phyloP scores from a whole-genome alignment of 2,113 vertebrate genomes.

The Neotragus pygmaeus region DNA sequence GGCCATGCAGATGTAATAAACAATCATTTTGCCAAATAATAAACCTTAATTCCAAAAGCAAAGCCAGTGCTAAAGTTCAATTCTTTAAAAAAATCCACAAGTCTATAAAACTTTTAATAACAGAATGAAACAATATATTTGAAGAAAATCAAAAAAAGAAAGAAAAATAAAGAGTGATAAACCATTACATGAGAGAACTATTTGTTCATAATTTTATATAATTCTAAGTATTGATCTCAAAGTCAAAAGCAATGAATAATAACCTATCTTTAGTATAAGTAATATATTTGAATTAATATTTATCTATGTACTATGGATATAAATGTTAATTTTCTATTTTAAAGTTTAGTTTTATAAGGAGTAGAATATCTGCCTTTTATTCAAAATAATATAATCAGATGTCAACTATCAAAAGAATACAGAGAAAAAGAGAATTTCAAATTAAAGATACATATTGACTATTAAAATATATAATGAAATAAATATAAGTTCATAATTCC shows the following conservation, averaged over 20 bases:
- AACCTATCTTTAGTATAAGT: not conserved
- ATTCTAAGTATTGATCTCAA: conserved; percentile 33
- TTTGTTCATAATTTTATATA: conserved; percentile 5
- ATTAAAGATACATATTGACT: not conserved
- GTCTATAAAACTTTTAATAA: not conserved
- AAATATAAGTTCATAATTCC: not conserved
- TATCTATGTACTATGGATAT: not conserved
- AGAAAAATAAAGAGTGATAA: not conserved
- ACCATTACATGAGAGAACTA: not conserved
- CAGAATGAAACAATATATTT: not conserved
- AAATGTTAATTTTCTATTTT: conserved; percentile 2
- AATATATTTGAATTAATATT: conserved; percentile 4
- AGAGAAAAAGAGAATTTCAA: not conserved
- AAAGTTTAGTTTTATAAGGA: not conserved
- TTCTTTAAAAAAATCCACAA: not conserved
- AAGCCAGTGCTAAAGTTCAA: not conserved
- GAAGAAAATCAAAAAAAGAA: not conserved
- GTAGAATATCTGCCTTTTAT: not conserved
- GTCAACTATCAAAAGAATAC: not conserved
- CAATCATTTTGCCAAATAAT: conserved; percentile 10
- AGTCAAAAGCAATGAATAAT: conserved; percentile 7
- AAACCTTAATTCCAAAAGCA: conserved; percentile 24
- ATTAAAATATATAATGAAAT: not conserved
- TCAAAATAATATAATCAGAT: not conserved
- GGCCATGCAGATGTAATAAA: not conserved